A percentile compares a stretch with the other conserved stretches of the same genome.
These are phyloP conservation scores for Himalopsyche kuldschensis DNA, from an alignment of 2,888 invertebrate genomes.

Conservation along the genomic window DNA sequence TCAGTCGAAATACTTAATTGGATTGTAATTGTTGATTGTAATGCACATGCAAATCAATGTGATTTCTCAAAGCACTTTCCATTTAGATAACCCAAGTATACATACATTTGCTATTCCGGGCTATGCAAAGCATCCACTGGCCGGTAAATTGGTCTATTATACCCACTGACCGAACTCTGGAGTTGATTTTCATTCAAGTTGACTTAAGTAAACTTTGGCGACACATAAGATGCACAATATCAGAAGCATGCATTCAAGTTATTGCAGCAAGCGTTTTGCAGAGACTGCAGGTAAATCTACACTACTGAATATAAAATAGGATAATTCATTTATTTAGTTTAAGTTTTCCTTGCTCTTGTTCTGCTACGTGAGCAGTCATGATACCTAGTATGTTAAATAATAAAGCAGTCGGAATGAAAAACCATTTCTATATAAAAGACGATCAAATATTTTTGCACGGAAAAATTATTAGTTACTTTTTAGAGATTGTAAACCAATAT, in stretches of 20 bases:
- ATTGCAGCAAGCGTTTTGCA: background rate
- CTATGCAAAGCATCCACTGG: slow-evolving; percentile 5
- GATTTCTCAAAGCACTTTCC: background rate
- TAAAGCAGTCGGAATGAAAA: background rate
- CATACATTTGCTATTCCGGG: slow-evolving; percentile 7
- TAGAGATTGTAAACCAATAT: no score
- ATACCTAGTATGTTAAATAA: background rate
- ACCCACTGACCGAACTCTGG: slow-evolving; percentile 4
- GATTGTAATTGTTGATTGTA: background rate
- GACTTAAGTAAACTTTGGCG: background rate
- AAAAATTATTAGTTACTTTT: no score
- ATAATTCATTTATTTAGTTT: background rate
- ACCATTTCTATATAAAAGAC: background rate
- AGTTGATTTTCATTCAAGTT: background rate
- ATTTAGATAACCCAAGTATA: slow-evolving; percentile 15
- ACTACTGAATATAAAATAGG: background rate
- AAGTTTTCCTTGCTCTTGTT: background rate
- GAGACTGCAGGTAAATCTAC: background rate
- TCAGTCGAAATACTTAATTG: no score
- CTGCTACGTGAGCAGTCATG: background rate
- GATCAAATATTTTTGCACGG: background rate
- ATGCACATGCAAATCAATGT: background rate
- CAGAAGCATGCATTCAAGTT: background rate
- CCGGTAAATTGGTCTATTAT: slow-evolving; percentile 28
- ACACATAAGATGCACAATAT: background rate